Evolutionary conservation across 2,888 invertebrate species (phyloP).

Genomic region (Epirrhoe tristata): DNA sequence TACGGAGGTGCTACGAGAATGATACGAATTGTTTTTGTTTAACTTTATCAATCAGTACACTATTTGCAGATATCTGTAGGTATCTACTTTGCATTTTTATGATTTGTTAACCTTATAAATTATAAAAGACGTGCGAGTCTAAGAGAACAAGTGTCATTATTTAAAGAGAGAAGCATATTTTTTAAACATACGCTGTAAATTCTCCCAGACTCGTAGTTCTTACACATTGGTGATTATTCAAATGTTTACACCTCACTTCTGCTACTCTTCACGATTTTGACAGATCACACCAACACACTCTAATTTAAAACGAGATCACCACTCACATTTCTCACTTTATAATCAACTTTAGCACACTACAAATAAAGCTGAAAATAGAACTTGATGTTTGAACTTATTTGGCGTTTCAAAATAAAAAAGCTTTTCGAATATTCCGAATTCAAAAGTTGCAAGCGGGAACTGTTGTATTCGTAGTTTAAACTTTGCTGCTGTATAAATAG

Average conservation of each 20-base stretch:
- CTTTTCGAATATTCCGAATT: background rate
- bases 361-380: constrained; percentile 36
- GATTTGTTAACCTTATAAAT: too few species aligned
- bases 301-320: constrained; percentile 36
- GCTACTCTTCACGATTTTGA: constrained; percentile 80
- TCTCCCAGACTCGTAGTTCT: constrained; percentile 9
- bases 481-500: constrained; percentile 29
- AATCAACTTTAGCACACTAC: constrained; percentile 9
- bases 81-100: too few species aligned
- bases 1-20: constrained; percentile 3
- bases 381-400: constrained; percentile 3
- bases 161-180: background rate
- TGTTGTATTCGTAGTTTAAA: constrained; percentile 5
- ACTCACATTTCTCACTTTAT: constrained; percentile 14
- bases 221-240: constrained; percentile 18
- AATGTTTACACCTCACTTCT: constrained; percentile 76
- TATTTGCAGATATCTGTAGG: background rate
- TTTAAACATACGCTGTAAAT: background rate
- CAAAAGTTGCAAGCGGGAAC: constrained; percentile 1
- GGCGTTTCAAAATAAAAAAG: constrained; percentile 33
- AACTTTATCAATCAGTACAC: background rate
- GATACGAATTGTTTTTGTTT: background rate
- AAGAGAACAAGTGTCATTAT: background rate
- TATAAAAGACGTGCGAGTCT: too few species aligned
- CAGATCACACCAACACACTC: constrained; percentile 64